Conservation (phyloP, 2,113 vertebrate species). For the Coptodon rendalli region DNA sequence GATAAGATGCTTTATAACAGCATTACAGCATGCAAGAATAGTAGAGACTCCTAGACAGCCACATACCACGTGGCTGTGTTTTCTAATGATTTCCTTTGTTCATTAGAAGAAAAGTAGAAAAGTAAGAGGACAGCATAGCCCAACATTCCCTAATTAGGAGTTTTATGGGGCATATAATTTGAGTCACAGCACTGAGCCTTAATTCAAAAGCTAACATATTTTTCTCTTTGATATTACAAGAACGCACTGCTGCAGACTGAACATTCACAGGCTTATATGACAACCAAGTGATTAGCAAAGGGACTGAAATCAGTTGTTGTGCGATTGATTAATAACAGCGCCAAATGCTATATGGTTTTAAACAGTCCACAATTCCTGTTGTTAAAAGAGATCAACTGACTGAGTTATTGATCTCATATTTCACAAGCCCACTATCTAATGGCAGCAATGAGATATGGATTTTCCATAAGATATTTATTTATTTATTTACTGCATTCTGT, state of each 20-base stretch:
- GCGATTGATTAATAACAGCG: background rate
- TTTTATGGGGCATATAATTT: conserved; percentile 76
- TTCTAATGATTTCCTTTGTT: conserved; percentile 47
- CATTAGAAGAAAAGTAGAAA: conserved; percentile 35
- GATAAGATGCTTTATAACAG: background rate
- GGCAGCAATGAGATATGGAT: background rate
- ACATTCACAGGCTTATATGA: background rate
- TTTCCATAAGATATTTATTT: background rate
- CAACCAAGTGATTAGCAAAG: background rate
- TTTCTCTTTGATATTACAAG: conserved; percentile 1
- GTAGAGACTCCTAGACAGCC: too few relatives aligned
- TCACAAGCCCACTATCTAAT: background rate
- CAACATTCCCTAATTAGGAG: conserved; percentile 66
- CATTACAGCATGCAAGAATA: background rate
- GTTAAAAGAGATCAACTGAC: background rate
- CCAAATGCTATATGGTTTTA: background rate
- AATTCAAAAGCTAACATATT: conserved; percentile 54
- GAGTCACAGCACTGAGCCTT: conserved; percentile 58
- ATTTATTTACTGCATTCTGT: background rate
- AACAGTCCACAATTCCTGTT: background rate
- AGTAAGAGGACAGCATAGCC: conserved; percentile 23
- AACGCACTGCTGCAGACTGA: background rate
- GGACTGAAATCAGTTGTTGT: background rate
- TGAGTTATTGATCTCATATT: background rate
- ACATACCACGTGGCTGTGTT: background rate